Evolutionary conservation across 2,888 invertebrate genomes (phyloP).

Genomic region (Chloroclystis v-ata): DNA sequence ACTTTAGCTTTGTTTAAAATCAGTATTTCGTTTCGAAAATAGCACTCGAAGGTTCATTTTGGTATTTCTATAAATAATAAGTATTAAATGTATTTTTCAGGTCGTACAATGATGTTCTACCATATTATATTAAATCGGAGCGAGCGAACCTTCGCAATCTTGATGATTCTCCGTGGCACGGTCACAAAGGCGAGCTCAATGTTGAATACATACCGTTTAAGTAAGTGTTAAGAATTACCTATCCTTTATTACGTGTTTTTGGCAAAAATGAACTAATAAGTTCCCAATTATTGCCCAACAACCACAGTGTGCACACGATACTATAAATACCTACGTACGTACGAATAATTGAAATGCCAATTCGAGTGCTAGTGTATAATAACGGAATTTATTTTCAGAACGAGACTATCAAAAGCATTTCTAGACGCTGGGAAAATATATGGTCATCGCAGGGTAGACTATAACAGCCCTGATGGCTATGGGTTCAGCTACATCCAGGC

Average conservation of each 20-base stretch:
- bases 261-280: too few relatives aligned
- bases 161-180: slow-evolving; percentile 76
- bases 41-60: too few relatives aligned
- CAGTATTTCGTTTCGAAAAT: too few relatives aligned
- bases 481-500: slow-evolving; percentile 76
- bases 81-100: slow-evolving; percentile 37
- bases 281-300: too few relatives aligned
- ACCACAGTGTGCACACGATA: too few relatives aligned
- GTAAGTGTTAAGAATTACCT: slow-evolving; percentile 37
- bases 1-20: too few relatives aligned
- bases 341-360: too few relatives aligned
- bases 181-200: slow-evolving; percentile 78
- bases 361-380: too few relatives aligned
- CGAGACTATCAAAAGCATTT: slow-evolving; percentile 80
- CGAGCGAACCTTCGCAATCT: slow-evolving; percentile 65
- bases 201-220: slow-evolving; percentile 80
- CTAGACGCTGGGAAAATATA: slow-evolving; percentile 80
- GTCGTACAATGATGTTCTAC: slow-evolving; percentile 79
- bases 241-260: too few relatives aligned
- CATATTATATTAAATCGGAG: slow-evolving; percentile 81
- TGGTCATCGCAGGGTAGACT: slow-evolving; percentile 82
- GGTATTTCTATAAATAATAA: too few relatives aligned
- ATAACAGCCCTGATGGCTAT: slow-evolving; percentile 81
- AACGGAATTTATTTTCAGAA: slow-evolving; percentile 41
- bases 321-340: too few relatives aligned